Conservation (phyloP, 1,140 invertebrate genomes). For the Neodiprion pinetum region DNA sequence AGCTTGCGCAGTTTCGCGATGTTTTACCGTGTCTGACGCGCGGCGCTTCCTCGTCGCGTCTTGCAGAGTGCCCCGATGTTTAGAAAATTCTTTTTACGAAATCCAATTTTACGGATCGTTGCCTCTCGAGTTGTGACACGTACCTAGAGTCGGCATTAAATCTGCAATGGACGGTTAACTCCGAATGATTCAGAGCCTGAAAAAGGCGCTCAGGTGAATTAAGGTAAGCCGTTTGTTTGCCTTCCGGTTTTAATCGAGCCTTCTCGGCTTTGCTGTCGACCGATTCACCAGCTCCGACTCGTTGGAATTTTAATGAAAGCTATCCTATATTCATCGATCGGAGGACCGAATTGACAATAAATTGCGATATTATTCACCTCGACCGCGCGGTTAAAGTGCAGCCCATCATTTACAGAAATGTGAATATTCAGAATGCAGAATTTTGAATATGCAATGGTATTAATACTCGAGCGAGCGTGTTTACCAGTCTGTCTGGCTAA, state of each 20-base stretch:
- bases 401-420: too few species aligned
- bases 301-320: not conserved
- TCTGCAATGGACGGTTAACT: conserved; percentile 21
- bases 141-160: conserved; percentile 27
- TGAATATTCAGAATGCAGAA: too few species aligned
- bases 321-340: not conserved
- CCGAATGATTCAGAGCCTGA: conserved; percentile 21
- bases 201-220: not conserved
- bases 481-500: too few species aligned
- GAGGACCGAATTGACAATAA: not conserved
- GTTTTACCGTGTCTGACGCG: too few species aligned
- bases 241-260: not conserved
- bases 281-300: not conserved
- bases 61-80: not conserved
- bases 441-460: too few species aligned
- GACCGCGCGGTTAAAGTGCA: too few species aligned
- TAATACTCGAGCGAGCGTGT: too few species aligned
- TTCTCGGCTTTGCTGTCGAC: not conserved
- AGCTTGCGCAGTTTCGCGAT: too few species aligned
- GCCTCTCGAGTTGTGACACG: conserved; percentile 30
- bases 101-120: conserved; percentile 47
- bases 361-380: too few species aligned
- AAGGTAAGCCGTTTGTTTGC: not conserved
- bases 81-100: conserved; percentile 26
- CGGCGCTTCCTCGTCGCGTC: too few species aligned